phyloP scores from a whole-genome alignment of 2,797 vertebrate genomes.

The Knipowitschia caucasica region DNA sequence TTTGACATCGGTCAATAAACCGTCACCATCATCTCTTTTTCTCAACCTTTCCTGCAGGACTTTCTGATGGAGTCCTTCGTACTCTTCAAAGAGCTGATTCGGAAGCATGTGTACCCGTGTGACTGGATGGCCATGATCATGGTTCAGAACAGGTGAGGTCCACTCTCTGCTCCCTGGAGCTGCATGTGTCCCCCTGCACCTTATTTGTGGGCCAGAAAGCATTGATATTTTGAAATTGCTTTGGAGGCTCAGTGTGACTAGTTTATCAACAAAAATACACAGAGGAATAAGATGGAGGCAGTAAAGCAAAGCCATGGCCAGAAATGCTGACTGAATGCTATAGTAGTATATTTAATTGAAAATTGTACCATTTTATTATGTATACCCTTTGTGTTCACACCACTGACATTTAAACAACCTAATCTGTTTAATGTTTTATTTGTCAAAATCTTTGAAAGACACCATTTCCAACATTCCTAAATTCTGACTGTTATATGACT shows the following conservation, averaged over 20 bases:
- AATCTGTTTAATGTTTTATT: no score
- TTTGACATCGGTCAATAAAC: no score
- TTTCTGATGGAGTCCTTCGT: slow-evolving; percentile 97
- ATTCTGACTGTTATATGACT: no score
- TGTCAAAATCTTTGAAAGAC: no score
- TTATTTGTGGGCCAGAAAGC: background rate
- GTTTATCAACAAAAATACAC: slow-evolving; percentile 27
- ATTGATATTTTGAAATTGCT: slow-evolving; percentile 14
- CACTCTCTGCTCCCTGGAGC: background rate
- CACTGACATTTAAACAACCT: no score
- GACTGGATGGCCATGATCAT: slow-evolving; percentile 99
- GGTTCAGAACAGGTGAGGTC: slow-evolving; percentile 92
- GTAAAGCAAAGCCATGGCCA: slow-evolving; percentile 32
- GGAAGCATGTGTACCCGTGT: slow-evolving; percentile 90
- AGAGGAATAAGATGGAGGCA: slow-evolving; percentile 29
- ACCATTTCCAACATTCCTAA: no score
- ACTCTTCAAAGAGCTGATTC: slow-evolving; percentile 93
- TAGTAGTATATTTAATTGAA: slow-evolving; percentile 22
- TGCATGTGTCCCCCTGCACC: background rate
- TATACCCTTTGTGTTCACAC: no score
- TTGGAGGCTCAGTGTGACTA: slow-evolving; percentile 24
- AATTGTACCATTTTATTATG: slow-evolving; percentile 13
- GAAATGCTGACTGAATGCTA: slow-evolving; percentile 42
- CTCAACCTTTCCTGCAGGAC: slow-evolving; percentile 75
- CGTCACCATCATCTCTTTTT: no score